Evolutionary conservation across 1,140 invertebrate genomes (phyloP), one percentile per base, ranked within the genome.

Genomic region (Chironomus striatipennis): DNA sequence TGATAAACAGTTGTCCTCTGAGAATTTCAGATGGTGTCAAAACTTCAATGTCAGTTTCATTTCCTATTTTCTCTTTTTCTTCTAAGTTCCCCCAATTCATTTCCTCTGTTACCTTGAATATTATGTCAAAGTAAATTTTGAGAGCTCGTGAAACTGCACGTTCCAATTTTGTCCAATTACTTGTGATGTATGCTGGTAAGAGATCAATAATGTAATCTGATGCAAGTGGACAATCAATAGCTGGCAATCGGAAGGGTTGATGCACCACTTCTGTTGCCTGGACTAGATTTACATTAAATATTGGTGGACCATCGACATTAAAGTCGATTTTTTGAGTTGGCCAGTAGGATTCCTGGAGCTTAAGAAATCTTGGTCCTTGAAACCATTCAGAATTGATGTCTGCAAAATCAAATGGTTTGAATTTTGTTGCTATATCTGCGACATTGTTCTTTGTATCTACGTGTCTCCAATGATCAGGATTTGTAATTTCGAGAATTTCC

Each of bases 391-490:
- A 47, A 2, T 47, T 2, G 2, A 15, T 12, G 15, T 47, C 15
- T 2, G 9, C 43, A 9, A 47, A 47, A 12, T 47, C 43, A 47
- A 5, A 1, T 2, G 43, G 8, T 47, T 47, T 8, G 8, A 47
- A 47, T 20, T 81, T 74, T 0, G 80, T 83, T 0, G 79, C 74
- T 7, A 79, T 47, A 73, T 84, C 83, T 0, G 83, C 80, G 6
- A 79, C 80, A 77, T 83, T 82, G 17, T 77, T 74, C n/a, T 75
- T 73, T 2, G 79, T 76, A 6, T 76, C 76, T 3, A 83, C 79
- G 74, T 83, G 79, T 9, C 57, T 67, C 81, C 81, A 84, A 8
- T 47, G 21, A 21, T 21, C 6, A 12, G 57, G 0, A 0, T 75
- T 7, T 0, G 78, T 77, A 0, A 79, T 20, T 15, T 80, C 77